These are phyloP conservation scores for Turritopsis dohrnii DNA, from an alignment of 30 jellyfish, hydroid and myxozoan genomes.

Conservation along the genomic window DNA sequence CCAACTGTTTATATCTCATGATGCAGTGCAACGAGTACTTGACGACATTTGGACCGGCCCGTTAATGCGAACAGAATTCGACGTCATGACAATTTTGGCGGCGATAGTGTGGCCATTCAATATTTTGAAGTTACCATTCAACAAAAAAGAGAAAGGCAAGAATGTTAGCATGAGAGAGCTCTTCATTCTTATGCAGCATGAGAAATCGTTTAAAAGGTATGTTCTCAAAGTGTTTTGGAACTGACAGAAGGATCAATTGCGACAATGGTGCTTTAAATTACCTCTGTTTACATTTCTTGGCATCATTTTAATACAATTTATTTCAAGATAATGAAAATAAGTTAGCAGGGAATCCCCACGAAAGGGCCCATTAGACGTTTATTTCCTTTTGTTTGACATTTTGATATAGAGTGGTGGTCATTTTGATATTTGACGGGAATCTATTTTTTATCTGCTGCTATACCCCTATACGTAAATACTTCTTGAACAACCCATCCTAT, in stretches of 20 bases:
- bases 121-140: not conserved
- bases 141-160: not conserved
- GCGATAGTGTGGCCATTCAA: slow-evolving; percentile 8
- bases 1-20: slow-evolving; percentile 61
- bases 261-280: too few relatives aligned
- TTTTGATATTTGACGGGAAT: too few relatives aligned
- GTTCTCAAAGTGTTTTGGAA: not conserved
- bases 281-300: too few relatives aligned
- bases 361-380: too few relatives aligned
- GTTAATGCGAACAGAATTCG: not conserved
- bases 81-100: not conserved
- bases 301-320: too few relatives aligned
- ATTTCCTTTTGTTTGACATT: too few relatives aligned
- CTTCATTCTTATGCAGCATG: not conserved
- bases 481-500: too few relatives aligned
- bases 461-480: too few relatives aligned
- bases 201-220: not conserved
- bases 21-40: slow-evolving; percentile 61
- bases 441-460: too few relatives aligned
- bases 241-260: not conserved
- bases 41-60: slow-evolving; percentile 80
- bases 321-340: too few relatives aligned
- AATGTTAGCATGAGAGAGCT: not conserved
- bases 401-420: too few relatives aligned
- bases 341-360: too few relatives aligned